phyloP scores from a whole-genome alignment of 2,888 invertebrate genomes.

The Mayetiola destructor region DNA sequence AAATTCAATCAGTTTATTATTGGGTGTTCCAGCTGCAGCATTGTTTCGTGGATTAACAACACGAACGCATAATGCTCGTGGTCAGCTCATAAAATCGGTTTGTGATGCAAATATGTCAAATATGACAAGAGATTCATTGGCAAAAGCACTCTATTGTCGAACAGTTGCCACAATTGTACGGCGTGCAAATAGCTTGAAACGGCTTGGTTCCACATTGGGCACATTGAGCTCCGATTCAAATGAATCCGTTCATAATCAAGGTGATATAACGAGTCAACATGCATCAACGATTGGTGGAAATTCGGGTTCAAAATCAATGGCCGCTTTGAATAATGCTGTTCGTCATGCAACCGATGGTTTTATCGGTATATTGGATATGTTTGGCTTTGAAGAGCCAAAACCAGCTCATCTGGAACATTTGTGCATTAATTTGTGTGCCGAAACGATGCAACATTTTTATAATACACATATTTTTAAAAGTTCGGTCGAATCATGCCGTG shows the following conservation, averaged over 20 bases:
- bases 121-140: constrained; percentile 74
- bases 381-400: constrained; percentile 87
- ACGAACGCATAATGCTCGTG: constrained; percentile 62
- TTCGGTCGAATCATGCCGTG: constrained; percentile 81
- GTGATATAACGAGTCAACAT: constrained; percentile 70
- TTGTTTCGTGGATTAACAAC: constrained; percentile 63
- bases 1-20: constrained; percentile 69
- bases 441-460: constrained; percentile 96
- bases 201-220: constrained; percentile 66
- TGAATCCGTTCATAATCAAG: constrained; percentile 80
- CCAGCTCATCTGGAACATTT: constrained; percentile 83
- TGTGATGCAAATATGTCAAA: constrained; percentile 78
- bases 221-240: constrained; percentile 84
- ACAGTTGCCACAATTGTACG: constrained; percentile 88
- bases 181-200: constrained; percentile 80
- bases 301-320: constrained; percentile 80
- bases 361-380: constrained; percentile 92
- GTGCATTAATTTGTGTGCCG: constrained; percentile 89
- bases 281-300: constrained; percentile 66
- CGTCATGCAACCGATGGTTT: constrained; percentile 88
- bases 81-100: constrained; percentile 63
- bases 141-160: constrained; percentile 85
- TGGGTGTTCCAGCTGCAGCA: constrained; percentile 43
- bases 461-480: constrained; percentile 94
- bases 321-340: constrained; percentile 80